Conservation (phyloP, 64 coral and sea anemone species). For the Trachythela sp. region DNA sequence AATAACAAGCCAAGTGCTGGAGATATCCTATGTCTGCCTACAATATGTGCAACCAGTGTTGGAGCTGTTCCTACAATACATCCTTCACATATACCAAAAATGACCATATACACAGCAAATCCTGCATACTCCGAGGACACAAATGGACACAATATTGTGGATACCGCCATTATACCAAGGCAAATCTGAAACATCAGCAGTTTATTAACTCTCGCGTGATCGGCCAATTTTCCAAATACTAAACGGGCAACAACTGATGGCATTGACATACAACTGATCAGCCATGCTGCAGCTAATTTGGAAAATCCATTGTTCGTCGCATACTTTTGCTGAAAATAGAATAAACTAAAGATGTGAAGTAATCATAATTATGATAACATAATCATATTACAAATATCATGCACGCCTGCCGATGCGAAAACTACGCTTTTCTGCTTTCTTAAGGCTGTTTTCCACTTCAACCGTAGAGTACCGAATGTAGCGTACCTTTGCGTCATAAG, state of each 20-base stretch:
- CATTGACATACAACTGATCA: neutral
- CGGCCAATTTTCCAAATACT: neutral
- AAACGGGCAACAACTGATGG: slow-evolving; percentile 13
- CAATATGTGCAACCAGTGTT: neutral
- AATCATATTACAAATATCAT: too few species aligned
- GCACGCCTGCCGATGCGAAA: too few species aligned
- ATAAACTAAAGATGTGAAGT: neutral
- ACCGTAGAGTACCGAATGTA: too few species aligned
- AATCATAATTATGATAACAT: neutral
- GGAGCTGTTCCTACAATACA: slow-evolving; percentile 6
- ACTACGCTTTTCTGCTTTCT: too few species aligned
- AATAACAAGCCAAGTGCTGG: slow-evolving; percentile 5
- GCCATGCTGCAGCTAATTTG: neutral
- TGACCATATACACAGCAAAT: neutral
- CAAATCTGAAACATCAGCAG: neutral
- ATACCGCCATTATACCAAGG: neutral
- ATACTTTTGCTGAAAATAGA: neutral
- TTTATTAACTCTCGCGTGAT: neutral
- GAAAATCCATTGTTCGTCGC: neutral
- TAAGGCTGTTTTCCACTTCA: too few species aligned
- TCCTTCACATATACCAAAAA: slow-evolving; percentile 8
- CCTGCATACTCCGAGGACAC: neutral
- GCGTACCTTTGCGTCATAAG: too few species aligned
- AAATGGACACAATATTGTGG: neutral
- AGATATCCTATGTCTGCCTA: neutral